Evolutionary conservation across 2,797 vertebrate species (phyloP), one percentile per base, ranked within the genome.

Genomic region (Pseudomugil tenellus): DNA sequence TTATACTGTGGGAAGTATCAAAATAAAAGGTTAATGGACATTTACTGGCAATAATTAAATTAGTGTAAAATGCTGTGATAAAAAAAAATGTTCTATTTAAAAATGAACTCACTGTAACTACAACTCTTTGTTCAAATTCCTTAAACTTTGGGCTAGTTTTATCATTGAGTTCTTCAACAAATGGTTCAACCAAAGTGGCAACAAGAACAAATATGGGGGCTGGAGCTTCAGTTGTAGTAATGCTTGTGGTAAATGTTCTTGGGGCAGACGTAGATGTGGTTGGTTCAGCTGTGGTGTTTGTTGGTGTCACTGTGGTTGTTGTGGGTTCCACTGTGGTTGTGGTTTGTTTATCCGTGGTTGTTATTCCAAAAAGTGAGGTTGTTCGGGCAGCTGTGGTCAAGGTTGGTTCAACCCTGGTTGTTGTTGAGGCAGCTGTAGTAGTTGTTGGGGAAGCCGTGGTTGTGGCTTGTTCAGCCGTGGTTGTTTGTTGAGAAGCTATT

Each of bases 1-100:
- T 73, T 2, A 19, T 4, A 78, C 82, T 78, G 49, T 60, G 29
- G 4, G 1, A 49, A 57, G n/a, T 23, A 55, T n/a, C 21, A 19
- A 48, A 6, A 46, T 6, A 7, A n/a, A 46, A 3, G 19, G 7
- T 31, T 31, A 31, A 31, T 3, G 3, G 29, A 31, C n/a, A 7
- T 31, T 31, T 31, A 31, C 3, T 31, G 29, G 29, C 29, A 31
- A 31, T n/a, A n/a, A n/a, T n/a, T n/a, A n/a, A n/a, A n/a, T 3
- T 6, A 31, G 3, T 46, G 41, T 46, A n/a, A 46, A 17, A 13
- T 16, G 3, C 3, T 19, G 19, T 19, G 6, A 43, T 17, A 4
- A 6, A 17, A 19, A 19, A 0, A n/a, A 43, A 43, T 16, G 14
- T 39, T 6, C n/a, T 8, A 6, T 48, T 21, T 48, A n/a, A 46